Base-by-base conservation (phyloP, 2,888 invertebrate genomes). In the Tenthredo amoena region DNA sequence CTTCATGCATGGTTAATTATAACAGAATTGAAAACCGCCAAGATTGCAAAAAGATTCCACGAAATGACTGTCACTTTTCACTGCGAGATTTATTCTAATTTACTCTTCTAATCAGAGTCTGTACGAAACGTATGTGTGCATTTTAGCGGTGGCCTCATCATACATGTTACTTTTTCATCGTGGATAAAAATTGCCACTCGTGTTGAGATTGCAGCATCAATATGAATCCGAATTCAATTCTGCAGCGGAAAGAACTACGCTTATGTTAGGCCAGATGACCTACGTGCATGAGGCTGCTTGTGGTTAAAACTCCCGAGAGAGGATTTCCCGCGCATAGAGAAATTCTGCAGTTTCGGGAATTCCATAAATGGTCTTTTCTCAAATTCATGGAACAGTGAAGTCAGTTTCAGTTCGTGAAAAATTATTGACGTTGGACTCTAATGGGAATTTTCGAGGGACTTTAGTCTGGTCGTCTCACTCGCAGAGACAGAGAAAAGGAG, bases 311-410 rank as follows among this genome's bases (percentile, higher is more conserved):
- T 31, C 31, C 31, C 7, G 18, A 34, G 68, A 12, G 34, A 34
- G 18, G 18, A 18, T 31, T 68, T 68, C 18, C 15, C 12, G 34
- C 5, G 9, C 68, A 2, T 34, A 7, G 7, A 34, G 5, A 1
- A 34, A 34, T 34, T 12, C 26, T 15, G 18, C 34, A 34, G 15
- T 34, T 10, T 31, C 5, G 68, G 15, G 31, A 5, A 68, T 18
- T 68, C 34, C 34, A 68, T 34, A 34, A 34, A 12, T 68, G 68
- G 18, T 7, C 34, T 34, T 68, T 68, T 6, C 5, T 7, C 34
- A 68, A 68, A 43, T 3, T 43, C 72, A 43, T 74, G 72, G 72
- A 74, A 74, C n/a, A 43, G 6, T 74, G 12, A 18, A 43, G n/a
- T n/a, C 43, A n/a, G 40, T 74, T 74, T 12, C n/a, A n/a, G 2